These are phyloP conservation scores for Cettia cetti DNA, from an alignment of 2,113 vertebrate species.

Conservation along the genomic window DNA sequence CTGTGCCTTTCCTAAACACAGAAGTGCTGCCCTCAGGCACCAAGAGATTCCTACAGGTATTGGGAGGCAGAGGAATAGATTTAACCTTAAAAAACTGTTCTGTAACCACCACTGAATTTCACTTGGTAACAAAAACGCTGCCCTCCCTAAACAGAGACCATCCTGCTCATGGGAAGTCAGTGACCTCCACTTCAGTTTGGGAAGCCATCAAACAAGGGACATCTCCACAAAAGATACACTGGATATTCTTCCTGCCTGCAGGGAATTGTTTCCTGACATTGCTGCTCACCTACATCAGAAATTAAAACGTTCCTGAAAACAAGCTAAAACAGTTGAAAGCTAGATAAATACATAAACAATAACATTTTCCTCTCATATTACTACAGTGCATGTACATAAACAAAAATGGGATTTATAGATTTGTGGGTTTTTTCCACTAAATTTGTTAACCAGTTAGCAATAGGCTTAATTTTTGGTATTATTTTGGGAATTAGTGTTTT, in stretches of 20 bases:
- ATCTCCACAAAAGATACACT: neutral
- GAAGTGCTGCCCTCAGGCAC: neutral
- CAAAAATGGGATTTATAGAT: neutral
- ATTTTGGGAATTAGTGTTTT: neutral
- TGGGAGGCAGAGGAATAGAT: neutral
- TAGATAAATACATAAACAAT: neutral
- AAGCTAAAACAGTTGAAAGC: neutral
- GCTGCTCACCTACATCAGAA: neutral
- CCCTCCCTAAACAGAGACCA: fast-evolving
- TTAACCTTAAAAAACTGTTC: neutral
- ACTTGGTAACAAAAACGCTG: fast-evolving
- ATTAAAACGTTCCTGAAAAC: neutral
- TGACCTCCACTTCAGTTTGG: neutral
- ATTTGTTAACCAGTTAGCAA: neutral
- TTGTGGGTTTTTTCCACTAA: neutral
- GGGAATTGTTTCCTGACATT: neutral
- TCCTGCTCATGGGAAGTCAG: neutral
- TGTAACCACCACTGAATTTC: neutral
- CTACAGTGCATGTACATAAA: neutral
- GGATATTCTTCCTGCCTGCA: neutral
- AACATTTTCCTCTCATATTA: neutral
- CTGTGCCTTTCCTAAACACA: neutral
- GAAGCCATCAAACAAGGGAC: neutral
- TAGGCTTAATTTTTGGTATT: neutral
- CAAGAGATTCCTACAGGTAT: neutral